Evolutionary conservation across 2,113 vertebrate genomes (phyloP).

Genomic region (Nerophis lumbriciformis): DNA sequence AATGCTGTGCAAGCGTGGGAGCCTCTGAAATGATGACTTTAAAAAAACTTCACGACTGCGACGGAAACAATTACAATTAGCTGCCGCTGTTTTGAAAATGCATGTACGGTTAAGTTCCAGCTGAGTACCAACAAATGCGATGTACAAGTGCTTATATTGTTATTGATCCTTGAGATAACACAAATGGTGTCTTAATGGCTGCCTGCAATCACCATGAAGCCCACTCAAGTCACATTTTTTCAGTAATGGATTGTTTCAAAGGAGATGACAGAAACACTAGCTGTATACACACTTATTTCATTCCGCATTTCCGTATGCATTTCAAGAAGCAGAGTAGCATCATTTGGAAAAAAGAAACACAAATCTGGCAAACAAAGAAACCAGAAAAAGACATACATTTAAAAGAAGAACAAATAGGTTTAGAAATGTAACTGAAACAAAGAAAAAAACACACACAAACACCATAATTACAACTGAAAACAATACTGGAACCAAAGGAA

Average conservation of each 20-base stretch:
- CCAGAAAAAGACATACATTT: slow-evolving; percentile 66
- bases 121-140: slow-evolving; percentile 44
- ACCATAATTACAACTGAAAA: slow-evolving; percentile 56
- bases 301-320: slow-evolving; percentile 60
- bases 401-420: slow-evolving; percentile 49
- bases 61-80: slow-evolving; percentile 6
- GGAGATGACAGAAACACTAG: slow-evolving; percentile 73
- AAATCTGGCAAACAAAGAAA: slow-evolving; percentile 61
- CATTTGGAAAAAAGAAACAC: slow-evolving; percentile 47
- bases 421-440: slow-evolving; percentile 57
- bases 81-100: slow-evolving; percentile 32
- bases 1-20: too few relatives aligned
- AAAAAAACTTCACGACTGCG: too few relatives aligned
- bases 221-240: slow-evolving; percentile 48
- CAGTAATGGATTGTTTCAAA: slow-evolving; percentile 45
- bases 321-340: slow-evolving; percentile 62
- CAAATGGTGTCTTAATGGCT: slow-evolving; percentile 55
- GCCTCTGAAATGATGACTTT: too few relatives aligned
- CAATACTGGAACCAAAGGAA: slow-evolving; percentile 56
- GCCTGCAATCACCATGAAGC: slow-evolving; percentile 55
- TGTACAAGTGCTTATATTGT: slow-evolving; percentile 54
- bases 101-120: slow-evolving; percentile 31
- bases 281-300: slow-evolving; percentile 61
- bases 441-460: slow-evolving; percentile 55
- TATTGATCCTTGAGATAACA: slow-evolving; percentile 57